Evolutionary conservation across 2,113 vertebrate species (phyloP).

Genomic region (Oncorhynchus tshawytscha): DNA sequence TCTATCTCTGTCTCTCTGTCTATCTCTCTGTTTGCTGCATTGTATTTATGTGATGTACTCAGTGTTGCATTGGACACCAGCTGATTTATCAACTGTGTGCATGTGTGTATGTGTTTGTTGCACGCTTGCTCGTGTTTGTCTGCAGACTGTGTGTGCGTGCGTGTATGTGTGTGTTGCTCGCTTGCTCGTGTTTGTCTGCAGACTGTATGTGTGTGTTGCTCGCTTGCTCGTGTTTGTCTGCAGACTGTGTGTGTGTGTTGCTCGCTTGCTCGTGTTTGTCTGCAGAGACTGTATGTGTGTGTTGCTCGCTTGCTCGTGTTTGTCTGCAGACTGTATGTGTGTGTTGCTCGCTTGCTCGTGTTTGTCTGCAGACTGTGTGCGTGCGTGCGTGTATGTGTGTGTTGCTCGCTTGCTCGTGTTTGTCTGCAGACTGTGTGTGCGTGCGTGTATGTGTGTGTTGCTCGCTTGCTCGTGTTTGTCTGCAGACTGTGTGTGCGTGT

Average conservation of each 20-base stretch:
- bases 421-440: slow-evolving; percentile 36
- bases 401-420: no score
- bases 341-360: slow-evolving; percentile 19
- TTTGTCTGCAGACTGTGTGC: no score
- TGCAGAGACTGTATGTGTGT: neutral
- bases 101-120: neutral
- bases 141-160: slow-evolving; percentile 5
- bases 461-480: slow-evolving; percentile 2
- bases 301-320: no score
- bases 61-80: slow-evolving; percentile 55
- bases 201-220: neutral
- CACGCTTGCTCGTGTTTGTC: no score
- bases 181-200: neutral
- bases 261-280: slow-evolving; percentile 4
- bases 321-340: slow-evolving; percentile 36
- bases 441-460: slow-evolving; percentile 51
- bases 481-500: no score
- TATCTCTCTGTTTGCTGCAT: slow-evolving; percentile 16
- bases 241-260: slow-evolving; percentile 31
- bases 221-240: no score
- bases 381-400: no score
- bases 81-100: slow-evolving; percentile 26
- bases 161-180: slow-evolving; percentile 43
- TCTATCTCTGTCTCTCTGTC: no score
- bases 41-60: slow-evolving; percentile 49